Base-by-base conservation (phyloP, 2,113 vertebrate species). In the Rostratula benghalensis region DNA sequence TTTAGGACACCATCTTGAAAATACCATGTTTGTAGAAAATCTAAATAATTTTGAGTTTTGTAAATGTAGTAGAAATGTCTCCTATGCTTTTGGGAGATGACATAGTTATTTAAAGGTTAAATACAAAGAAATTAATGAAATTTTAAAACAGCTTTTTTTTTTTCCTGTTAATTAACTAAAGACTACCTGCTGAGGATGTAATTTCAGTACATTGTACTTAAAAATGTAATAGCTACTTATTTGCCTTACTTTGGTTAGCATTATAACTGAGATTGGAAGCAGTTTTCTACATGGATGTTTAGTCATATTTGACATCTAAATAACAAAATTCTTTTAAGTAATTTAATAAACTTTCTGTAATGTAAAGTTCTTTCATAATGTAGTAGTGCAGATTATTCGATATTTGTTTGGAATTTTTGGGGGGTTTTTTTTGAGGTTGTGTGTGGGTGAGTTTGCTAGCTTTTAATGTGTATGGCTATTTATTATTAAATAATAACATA, bases 221-320 rank as follows among this genome's bases (percentile, higher is more conserved):
- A 61, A 68, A 95, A 46, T 88, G 33, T 78, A 69, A 23, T 41
- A 70, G 57, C 3, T 76, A 11, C 33, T 35, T 87, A 81, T 71
- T 48, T 92, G 61, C n/a, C 88, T 87, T 92, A 27, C n/a, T 67
- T 96, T 93, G 50, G 82, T 87, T 82, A 88, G 37, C 70, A 56
- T 57, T 95, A 79, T 83, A 78, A 60, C 65, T 75, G 21, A 65
- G 45, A 61, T 77, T 88, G 59, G 33, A 37, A 93, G 27, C 50
- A 84, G 82, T 60, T 61, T 31, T 85, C 64, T 75, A 91, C 39
- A 61, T 57, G 65, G 23, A 73, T 82, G 56, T 91, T 89, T 79
- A 61, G 22, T 43, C 13, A 30, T 77, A 61, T 83, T 88, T 85
- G 71, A 70, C 30, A 95, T 69, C 45, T 85, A 81, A 96, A 86